Conservation (phyloP, 2,797 vertebrate species). For the Centropyge bicolor region DNA sequence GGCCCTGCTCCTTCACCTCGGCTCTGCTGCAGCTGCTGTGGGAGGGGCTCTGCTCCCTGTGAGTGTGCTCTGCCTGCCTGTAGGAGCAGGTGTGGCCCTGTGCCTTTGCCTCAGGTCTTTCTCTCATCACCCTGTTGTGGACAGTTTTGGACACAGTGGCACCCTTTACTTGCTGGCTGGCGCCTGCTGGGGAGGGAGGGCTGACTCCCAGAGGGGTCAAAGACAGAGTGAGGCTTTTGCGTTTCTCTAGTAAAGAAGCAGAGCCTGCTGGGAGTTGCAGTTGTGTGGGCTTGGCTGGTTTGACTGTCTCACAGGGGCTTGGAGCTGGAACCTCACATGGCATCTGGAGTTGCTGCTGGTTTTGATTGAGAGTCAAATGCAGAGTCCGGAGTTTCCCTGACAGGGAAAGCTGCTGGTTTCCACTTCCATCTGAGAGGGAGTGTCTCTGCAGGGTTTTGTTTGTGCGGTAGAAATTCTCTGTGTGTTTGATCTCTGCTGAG, state of each 20-base stretch:
- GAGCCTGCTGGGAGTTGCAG: conserved; percentile 69
- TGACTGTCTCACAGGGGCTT: conserved; percentile 20
- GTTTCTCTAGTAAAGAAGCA: conserved; percentile 78
- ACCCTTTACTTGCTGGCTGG: not conserved
- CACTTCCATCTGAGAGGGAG: conserved; percentile 7
- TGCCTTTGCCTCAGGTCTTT: conserved; percentile 9
- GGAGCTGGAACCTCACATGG: not conserved
- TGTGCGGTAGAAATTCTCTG: conserved; percentile 34
- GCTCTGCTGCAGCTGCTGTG: conserved; percentile 30
- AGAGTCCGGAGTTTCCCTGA: conserved; percentile 59
- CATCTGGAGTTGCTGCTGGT: conserved; percentile 47
- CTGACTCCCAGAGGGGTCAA: conserved; percentile 68
- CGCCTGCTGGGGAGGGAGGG: conserved; percentile 18
- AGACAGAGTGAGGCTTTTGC: conserved; percentile 82
- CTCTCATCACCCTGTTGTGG: conserved; percentile 42
- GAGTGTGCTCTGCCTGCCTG: not conserved
- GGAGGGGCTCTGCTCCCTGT: conserved; percentile 22
- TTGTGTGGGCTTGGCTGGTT: conserved; percentile 58
- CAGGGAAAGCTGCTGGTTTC: conserved; percentile 49
- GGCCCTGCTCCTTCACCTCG: conserved; percentile 58
- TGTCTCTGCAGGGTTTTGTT: conserved; percentile 42
- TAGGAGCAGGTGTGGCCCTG: not conserved
- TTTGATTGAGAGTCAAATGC: conserved; percentile 51
- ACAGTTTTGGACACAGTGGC: conserved; percentile 3
- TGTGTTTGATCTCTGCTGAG: conserved; percentile 24